Percentiles rank a stretch among this genome's conserved stretches.
phyloP scores from a whole-genome alignment of 1,140 invertebrate species.

The Geopemphigus sp. region DNA sequence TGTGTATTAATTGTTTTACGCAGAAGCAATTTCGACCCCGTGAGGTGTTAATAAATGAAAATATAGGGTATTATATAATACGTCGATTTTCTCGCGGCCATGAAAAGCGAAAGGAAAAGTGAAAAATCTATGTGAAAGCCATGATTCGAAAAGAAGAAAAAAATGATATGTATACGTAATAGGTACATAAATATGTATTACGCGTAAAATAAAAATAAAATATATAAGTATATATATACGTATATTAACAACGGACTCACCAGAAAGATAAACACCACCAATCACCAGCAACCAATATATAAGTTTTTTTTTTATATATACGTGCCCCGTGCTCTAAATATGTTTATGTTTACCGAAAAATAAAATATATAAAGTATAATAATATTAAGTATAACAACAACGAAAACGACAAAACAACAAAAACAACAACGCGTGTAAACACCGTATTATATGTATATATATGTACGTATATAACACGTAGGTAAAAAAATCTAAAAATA shows the following conservation, averaged over 20 bases:
- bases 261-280: conserved; percentile 47
- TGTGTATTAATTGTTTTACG: too few relatives aligned
- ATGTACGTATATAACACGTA: not conserved
- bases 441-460: too few relatives aligned
- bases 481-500: conserved; percentile 10
- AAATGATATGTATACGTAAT: too few relatives aligned
- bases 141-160: not conserved
- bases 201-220: not conserved
- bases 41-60: too few relatives aligned
- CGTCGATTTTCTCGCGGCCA: not conserved
- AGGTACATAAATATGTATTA: conserved; percentile 3
- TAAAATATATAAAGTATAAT: too few relatives aligned
- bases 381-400: too few relatives aligned
- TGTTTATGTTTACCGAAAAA: conserved; percentile 5
- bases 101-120: conserved; percentile 27
- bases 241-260: conserved; percentile 44
- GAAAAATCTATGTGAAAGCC: not conserved
- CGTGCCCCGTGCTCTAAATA: conserved; percentile 46
- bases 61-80: too few relatives aligned
- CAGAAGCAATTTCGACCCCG: too few relatives aligned
- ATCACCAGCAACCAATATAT: conserved; percentile 48
- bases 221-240: not conserved
- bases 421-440: too few relatives aligned
- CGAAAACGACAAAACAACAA: too few relatives aligned
- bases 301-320: conserved; percentile 32